Evolutionary conservation across 2,797 vertebrate species (phyloP).

Genomic region (Myripristis murdjan): DNA sequence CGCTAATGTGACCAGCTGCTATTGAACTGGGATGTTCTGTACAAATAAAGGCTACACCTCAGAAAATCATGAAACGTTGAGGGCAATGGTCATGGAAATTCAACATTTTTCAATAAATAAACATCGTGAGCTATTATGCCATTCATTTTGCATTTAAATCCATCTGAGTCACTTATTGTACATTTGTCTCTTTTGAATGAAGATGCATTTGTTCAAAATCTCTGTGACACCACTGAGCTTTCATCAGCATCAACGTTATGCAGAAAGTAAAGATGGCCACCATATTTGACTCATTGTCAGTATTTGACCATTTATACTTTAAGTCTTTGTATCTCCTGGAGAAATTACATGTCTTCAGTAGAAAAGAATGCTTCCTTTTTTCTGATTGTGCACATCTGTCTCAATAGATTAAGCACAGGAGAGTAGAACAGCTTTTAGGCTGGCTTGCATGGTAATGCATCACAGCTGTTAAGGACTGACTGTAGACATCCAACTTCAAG

Average conservation of each 20-base stretch:
- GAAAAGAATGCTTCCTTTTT: conserved; percentile 74
- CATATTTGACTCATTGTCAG: conserved; percentile 31
- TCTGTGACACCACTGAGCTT: neutral
- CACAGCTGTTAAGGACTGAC: conserved; percentile 77
- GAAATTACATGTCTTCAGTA: conserved; percentile 56
- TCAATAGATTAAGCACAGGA: conserved; percentile 78
- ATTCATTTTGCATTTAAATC: conserved; percentile 1
- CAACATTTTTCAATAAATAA: conserved; percentile 4
- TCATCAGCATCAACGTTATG: neutral
- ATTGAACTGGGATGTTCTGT: neutral
- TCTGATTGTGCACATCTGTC: conserved; percentile 79
- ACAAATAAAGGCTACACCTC: neutral
- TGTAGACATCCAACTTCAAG: conserved; percentile 52
- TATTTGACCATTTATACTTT: conserved; percentile 39
- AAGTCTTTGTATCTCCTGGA: conserved; percentile 36
- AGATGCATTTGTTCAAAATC: neutral
- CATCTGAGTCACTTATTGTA: neutral
- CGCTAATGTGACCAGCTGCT: conserved; percentile 26
- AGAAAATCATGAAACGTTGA: conserved; percentile 30
- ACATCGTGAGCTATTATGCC: neutral
- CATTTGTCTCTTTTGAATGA: neutral
- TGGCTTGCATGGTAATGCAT: conserved; percentile 72
- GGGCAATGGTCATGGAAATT: conserved; percentile 40
- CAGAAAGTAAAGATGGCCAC: conserved; percentile 2
- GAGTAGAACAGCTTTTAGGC: conserved; percentile 68